Percentiles rank a stretch among this genome's conserved stretches.
These are phyloP conservation scores for Chymomyza amoena DNA, from an alignment of 2,888 invertebrate species.

Conservation along the genomic window DNA sequence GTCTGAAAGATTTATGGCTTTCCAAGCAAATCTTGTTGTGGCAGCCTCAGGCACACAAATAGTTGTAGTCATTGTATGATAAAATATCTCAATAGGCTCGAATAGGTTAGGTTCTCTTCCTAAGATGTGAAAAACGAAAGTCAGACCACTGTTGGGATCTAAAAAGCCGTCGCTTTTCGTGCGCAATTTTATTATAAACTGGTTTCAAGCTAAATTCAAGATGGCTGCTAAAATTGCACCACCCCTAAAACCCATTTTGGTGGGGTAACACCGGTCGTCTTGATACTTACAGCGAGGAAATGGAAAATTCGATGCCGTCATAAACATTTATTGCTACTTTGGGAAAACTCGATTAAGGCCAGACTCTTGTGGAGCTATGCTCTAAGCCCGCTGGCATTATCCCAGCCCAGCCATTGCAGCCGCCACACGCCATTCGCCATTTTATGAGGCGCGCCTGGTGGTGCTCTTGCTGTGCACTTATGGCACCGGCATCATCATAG, in stretches of 20 bases:
- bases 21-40: not conserved
- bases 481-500: slow-evolving; percentile 48
- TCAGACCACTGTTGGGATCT: not conserved
- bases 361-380: not conserved
- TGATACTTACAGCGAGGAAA: slow-evolving; percentile 69
- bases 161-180: not conserved
- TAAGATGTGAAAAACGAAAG: slow-evolving; percentile 27
- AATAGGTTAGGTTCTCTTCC: not conserved
- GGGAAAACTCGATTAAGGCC: slow-evolving; percentile 65
- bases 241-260: not conserved
- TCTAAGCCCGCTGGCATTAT: slow-evolving; percentile 1
- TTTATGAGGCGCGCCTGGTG: slow-evolving; percentile 64
- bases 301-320: slow-evolving; percentile 72
- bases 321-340: slow-evolving; percentile 72
- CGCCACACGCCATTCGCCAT: slow-evolving; percentile 54
- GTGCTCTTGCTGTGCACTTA: slow-evolving; percentile 46
- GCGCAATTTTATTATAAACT: not conserved
- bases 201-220: not conserved
- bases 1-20: slow-evolving; percentile 32
- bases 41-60: not conserved
- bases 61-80: not conserved
- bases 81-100: not conserved
- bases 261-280: slow-evolving; percentile 42
- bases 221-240: slow-evolving; percentile 7
- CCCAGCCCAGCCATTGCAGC: not conserved